Percentiles rank a stretch among this genome's conserved stretches.
phyloP scores from a whole-genome alignment of 2,888 invertebrate species.

The Epiblema foenella region DNA sequence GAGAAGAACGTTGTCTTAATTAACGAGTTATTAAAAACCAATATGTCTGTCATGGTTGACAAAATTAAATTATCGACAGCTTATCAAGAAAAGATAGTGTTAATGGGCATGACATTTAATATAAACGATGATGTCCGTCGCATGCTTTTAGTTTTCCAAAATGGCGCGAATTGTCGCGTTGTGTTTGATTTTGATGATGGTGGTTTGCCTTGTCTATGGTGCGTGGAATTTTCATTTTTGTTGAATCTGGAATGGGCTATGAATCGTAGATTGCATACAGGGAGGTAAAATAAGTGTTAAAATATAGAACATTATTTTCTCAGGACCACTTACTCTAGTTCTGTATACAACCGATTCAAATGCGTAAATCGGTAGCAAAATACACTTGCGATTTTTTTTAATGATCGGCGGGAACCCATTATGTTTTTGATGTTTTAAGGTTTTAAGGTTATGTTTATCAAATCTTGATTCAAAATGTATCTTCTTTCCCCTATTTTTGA shows the following conservation, averaged over 20 bases:
- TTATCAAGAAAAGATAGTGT: background rate
- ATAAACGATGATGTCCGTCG: background rate
- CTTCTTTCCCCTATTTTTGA: too few species aligned
- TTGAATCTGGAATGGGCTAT: background rate
- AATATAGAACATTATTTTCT: too few species aligned
- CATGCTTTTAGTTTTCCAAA: slow-evolving; percentile 12
- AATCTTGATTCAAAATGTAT: too few species aligned
- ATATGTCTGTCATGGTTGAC: slow-evolving; percentile 5
- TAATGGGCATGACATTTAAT: slow-evolving; percentile 18
- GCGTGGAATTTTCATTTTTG: background rate
- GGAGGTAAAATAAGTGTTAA: slow-evolving; percentile 3
- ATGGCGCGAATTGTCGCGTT: slow-evolving; percentile 34
- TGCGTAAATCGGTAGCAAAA: too few species aligned
- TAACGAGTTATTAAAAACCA: slow-evolving; percentile 34
- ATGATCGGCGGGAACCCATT: too few species aligned
- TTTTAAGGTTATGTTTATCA: too few species aligned
- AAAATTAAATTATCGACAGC: background rate
- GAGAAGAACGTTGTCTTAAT: slow-evolving; percentile 1
- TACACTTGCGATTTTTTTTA: too few species aligned
- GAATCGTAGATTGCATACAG: background rate
- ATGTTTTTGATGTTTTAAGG: too few species aligned
- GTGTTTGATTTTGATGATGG: slow-evolving; percentile 27
- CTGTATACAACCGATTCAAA: too few species aligned
- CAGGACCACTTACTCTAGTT: too few species aligned
- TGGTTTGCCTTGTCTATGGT: slow-evolving; percentile 34